A percentile compares a stretch with the other conserved stretches of the same genome.
Evolutionary conservation across 2,113 vertebrate species (phyloP).

Genomic region (Craseonycteris thonglongyai): DNA sequence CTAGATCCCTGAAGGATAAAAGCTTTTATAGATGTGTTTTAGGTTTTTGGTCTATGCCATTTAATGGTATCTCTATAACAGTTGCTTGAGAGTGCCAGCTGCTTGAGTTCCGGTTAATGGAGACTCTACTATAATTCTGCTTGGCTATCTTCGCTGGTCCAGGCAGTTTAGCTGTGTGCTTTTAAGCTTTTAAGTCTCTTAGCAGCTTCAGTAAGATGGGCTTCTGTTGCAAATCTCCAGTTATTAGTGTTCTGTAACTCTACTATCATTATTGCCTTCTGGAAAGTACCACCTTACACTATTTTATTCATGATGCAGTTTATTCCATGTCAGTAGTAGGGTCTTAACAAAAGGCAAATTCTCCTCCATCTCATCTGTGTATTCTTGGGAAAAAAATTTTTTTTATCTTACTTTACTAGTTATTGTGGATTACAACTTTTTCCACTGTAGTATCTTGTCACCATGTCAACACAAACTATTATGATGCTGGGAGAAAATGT

Average conservation of each 20-base stretch:
- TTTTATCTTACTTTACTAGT: not conserved
- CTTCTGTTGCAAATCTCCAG: not conserved
- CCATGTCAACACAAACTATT: not conserved
- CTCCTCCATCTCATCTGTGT: not conserved
- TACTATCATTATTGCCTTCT: not conserved
- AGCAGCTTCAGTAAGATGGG: conserved; percentile 7
- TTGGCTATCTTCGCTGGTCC: conserved; percentile 39
- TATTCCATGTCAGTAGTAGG: not conserved
- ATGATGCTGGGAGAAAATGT: not conserved
- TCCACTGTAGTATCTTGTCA: not conserved
- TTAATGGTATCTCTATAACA: not conserved
- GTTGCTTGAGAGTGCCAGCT: too few species aligned
- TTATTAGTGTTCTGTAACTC: conserved; percentile 3
- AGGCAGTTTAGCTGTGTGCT: conserved; percentile 54
- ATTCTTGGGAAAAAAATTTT: not conserved
- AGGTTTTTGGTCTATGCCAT: not conserved
- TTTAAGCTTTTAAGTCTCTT: not conserved
- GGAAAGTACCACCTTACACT: not conserved
- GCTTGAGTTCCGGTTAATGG: too few species aligned
- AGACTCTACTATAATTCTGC: too few species aligned
- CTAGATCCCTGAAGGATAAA: not conserved
- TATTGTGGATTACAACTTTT: not conserved
- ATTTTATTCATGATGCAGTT: not conserved
- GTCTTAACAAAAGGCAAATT: not conserved
- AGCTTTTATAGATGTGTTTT: not conserved